Base-by-base conservation (phyloP, 92 coral and sea anemone genomes). In the Galaxea fascicularis region DNA sequence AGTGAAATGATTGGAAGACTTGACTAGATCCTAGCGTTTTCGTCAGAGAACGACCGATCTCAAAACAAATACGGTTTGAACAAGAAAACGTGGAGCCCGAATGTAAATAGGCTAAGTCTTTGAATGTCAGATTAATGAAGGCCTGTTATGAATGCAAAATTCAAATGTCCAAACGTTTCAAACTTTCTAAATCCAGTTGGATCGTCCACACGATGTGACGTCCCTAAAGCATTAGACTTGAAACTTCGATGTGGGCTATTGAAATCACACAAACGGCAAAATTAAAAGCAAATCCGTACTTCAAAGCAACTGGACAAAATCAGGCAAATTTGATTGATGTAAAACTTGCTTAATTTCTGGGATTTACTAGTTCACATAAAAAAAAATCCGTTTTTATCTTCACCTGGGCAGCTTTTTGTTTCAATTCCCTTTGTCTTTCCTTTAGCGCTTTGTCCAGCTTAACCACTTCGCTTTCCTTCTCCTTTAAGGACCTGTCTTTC, bases 401-500 rank as follows among this genome's bases (percentile, higher is more conserved):
- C 71, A 97, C 99, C 99, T 97, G 98, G 3, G 94, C 92, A 24
- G 90, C 93, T 80, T 86, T 91, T 68, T 90, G 95, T 56, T 93
- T 94, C 53, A 94, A 74, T 56, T 97, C 99, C 91, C 98, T 86
- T 78, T 92, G 94, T 58, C 93, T 92, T 21, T 97, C 99, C 66
- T 93, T 89, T 21, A 97, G 88, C 8, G 99, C 94, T 67, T 94
- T 91, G 76, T 97, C 99, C 46, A 97, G 93, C 71, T 97, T 98
- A 0, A 94, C 92, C 58, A 97, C 90, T 81, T 91, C 89, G 18
- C 84, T 84, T 27, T 97, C 98, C 82, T 94, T 97, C 31, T 88
- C 93, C 31, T 75, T 82, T 21, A 97, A 62, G 65, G 92, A 85
- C 69, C 91, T 93, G 46, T 97, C 96, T 54, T 93, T 94, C 90